phyloP scores from a whole-genome alignment of 2,888 invertebrate genomes.

The Phymatocera aterrima region DNA sequence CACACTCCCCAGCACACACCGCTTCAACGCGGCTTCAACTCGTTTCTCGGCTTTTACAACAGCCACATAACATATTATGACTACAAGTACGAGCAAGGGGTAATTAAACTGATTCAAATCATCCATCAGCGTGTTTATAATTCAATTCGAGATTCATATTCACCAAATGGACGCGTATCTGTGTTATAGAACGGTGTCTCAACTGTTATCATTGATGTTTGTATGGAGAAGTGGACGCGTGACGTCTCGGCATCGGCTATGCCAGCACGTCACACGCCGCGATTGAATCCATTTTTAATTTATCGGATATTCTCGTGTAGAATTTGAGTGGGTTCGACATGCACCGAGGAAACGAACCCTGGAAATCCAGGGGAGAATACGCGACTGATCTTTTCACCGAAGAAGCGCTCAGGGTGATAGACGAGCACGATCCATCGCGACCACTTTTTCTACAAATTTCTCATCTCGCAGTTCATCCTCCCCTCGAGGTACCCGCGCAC shows the following conservation, averaged over 20 bases:
- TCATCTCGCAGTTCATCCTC: slow-evolving; percentile 90
- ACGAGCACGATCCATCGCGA: slow-evolving; percentile 77
- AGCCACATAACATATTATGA: slow-evolving; percentile 90
- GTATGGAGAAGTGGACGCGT: too few species aligned
- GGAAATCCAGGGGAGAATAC: slow-evolving; percentile 77
- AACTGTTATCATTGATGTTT: too few species aligned
- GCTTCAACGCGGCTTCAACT: slow-evolving; percentile 85
- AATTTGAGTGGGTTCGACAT: slow-evolving; percentile 76
- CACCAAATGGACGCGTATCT: background rate
- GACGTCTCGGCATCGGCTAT: too few species aligned
- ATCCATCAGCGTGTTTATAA: slow-evolving; percentile 32
- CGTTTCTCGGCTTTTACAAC: slow-evolving; percentile 91
- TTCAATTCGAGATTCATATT: too few species aligned
- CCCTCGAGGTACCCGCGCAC: slow-evolving; percentile 81
- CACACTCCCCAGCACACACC: slow-evolving; percentile 81
- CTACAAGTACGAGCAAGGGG: slow-evolving; percentile 77
- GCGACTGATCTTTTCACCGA: slow-evolving; percentile 84
- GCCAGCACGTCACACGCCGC: too few species aligned
- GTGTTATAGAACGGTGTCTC: too few species aligned
- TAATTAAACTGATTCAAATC: slow-evolving; percentile 53
- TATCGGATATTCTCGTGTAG: slow-evolving; percentile 55
- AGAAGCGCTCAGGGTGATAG: slow-evolving; percentile 81
- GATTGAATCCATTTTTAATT: background rate
- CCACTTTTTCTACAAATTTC: slow-evolving; percentile 90
- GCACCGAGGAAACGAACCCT: slow-evolving; percentile 73